Conservation (phyloP, 1,140 invertebrate species). For the Papilio polyxenes region DNA sequence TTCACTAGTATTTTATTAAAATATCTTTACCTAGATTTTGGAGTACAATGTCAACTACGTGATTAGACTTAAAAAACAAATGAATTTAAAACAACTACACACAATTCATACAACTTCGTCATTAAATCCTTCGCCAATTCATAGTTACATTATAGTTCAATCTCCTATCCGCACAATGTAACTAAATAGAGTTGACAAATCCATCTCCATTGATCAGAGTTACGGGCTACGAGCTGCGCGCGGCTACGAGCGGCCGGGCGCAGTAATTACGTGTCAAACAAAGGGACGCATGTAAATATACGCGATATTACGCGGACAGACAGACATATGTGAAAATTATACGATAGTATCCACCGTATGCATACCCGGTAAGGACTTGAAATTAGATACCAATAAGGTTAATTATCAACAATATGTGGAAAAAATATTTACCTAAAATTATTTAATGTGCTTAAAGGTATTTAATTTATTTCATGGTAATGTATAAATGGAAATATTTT, state of each 20-base stretch:
- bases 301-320: slow-evolving; percentile 69
- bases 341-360: slow-evolving; percentile 51
- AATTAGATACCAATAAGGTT: neutral
- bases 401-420: neutral
- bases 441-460: too few relatives aligned
- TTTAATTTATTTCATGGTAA: too few relatives aligned
- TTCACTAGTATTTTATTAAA: too few relatives aligned
- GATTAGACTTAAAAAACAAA: too few relatives aligned
- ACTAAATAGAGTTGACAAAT: slow-evolving; percentile 55
- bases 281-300: slow-evolving; percentile 77
- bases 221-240: slow-evolving; percentile 37
- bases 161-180: slow-evolving; percentile 14
- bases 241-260: slow-evolving; percentile 45
- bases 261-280: slow-evolving; percentile 75
- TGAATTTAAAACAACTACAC: neutral
- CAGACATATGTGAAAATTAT: slow-evolving; percentile 78
- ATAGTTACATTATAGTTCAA: slow-evolving; percentile 23
- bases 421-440: too few relatives aligned
- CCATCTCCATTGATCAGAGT: slow-evolving; percentile 58
- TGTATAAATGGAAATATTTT: too few relatives aligned
- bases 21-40: too few relatives aligned
- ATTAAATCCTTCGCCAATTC: neutral
- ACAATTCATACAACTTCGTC: neutral
- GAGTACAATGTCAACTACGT: too few relatives aligned
- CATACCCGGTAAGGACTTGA: slow-evolving; percentile 42